Base-by-base conservation (phyloP, 1,140 invertebrate species). In the Probaryconus sp. region DNA sequence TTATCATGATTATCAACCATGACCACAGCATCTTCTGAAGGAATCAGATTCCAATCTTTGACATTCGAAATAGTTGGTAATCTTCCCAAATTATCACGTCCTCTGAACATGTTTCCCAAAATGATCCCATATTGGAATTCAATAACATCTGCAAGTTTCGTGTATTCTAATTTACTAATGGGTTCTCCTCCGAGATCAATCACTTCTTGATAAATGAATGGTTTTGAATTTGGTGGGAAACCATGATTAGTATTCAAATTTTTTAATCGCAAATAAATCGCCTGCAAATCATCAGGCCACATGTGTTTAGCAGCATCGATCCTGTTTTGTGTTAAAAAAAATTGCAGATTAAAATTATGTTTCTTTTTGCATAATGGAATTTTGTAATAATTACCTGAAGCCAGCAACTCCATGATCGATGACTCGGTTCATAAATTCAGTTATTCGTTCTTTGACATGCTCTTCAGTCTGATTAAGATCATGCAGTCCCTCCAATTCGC, bases 171-270 rank as follows among this genome's bases (percentile, higher is more conserved):
- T 26, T 89, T 89, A 13, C 83, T 90, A 28, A 95, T 86, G 35
- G 92, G 90, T 81, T 95, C 94, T 20, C 91, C 90, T 48, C 94
- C 89, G 0, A 76, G 2, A 84, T 96, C 94, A 33, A 95, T 94
- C 1, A 97, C 94, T 89, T 97, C 95, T 79, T 96, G 94, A 82
- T 89, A 94, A 61, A 96, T 90, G 78, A 93, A 93, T 2, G 93
- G 91, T 31, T 90, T 87, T 4, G 88, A 88, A 0, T 79, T 76
- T 2, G 89, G 83, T 30, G 43, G 6, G 82, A 93, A 94, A 7
- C 91, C 90, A 60, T 90, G 88, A n/a, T 84, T 83, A 0, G 87
- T 89, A 56, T 89, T 91, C 9, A 94, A 81, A 79, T 93, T 89
- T 1, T 92, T 89, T 1, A 93, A 77, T 26, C 88, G 82, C 3